Evolutionary conservation across 2,888 invertebrate genomes (phyloP), one percentile per base, ranked within the genome.

Genomic region (Eupithecia insigniata): DNA sequence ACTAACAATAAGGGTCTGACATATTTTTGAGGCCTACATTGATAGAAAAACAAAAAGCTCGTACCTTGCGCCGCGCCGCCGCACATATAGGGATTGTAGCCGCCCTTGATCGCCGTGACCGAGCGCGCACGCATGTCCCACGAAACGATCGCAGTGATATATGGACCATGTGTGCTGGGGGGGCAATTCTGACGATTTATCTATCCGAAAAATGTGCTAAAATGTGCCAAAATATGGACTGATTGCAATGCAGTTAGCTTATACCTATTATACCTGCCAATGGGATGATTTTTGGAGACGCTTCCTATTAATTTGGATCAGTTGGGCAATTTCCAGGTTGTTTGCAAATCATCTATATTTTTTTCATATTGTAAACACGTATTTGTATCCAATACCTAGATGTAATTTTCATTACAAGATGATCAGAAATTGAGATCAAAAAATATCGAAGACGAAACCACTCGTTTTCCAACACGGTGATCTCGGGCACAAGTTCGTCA

Each of bases 21-120:
- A 30, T 60, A 14, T 28, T 60, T 58, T 14, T 5, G 1, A 60
- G n/a, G 8, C 6, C 16, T 22, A 58, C 16, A 46, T 43, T 8
- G 14, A 14, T 64, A 46, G 22, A 68, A 68, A 58, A 64, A 43
- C n/a, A 32, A 73, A 46, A 67, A 71, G 75, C 78, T 76, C 76
- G 7, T 78, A 65, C 76, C 80, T 83, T 80, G 72, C 22, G 71
- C 77, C 80, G 76, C 80, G 76, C 72, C 22, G 71, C 77, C 80
- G 77, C 75, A 78, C 70, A 67, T 76, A 76, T 84, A 90, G 93
- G 92, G 93, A 93, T 93, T 92, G 93, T 93, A 90, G 90, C 80
- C 89, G 92, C 92, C 93, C 93, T 93, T 93, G 92, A 82, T 87
- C 81, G 85, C 81, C 78, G 82, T 85, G 87, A 86, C 87, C 87